Evolutionary conservation across 2,888 invertebrate genomes (phyloP).

Genomic region (Pseudeuparius sepicola): DNA sequence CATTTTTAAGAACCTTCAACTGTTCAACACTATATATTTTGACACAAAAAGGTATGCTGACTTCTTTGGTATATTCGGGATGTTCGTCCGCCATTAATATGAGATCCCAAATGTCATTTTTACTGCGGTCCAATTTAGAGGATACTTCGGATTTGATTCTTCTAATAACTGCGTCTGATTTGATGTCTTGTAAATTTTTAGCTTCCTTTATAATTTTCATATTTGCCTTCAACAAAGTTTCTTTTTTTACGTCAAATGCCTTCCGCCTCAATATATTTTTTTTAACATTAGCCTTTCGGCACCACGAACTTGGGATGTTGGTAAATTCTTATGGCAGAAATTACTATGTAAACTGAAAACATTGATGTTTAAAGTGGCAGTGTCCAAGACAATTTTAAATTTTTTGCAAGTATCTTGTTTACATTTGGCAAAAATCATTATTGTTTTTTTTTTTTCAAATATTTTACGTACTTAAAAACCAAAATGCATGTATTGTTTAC

Average conservation of each 20-base stretch:
- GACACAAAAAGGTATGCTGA: conserved; percentile 14
- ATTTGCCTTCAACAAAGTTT: conserved; percentile 8
- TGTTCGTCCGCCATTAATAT: conserved; percentile 15
- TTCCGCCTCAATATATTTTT: conserved; percentile 3
- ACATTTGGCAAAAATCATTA: conserved; percentile 9
- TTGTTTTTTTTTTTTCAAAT: conserved; percentile 5
- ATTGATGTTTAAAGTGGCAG: too few relatives aligned
- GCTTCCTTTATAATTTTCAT: conserved; percentile 2
- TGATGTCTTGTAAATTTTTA: conserved; percentile 12
- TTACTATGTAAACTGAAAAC: conserved; percentile 4
- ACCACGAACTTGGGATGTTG: conserved; percentile 10
- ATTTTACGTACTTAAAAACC: conserved; percentile 1
- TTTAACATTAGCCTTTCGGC: conserved; percentile 4
- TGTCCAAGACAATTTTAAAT: conserved; percentile 8
- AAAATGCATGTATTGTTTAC: conserved; percentile 6
- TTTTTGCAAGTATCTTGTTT: conserved; percentile 13
- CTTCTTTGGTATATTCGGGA: conserved; percentile 15
- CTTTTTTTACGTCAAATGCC: conserved; percentile 3
- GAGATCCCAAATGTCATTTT: conserved; percentile 13
- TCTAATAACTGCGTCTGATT: conserved; percentile 13
- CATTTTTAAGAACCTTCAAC: conserved; percentile 11
- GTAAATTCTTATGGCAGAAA: conserved; percentile 8
- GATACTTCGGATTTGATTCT: conserved; percentile 16
- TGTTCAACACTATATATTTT: conserved; percentile 16
- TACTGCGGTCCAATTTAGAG: conserved; percentile 11